These are phyloP conservation scores for Ceratosolen fusciceps DNA, from an alignment of 1,140 invertebrate species.

Conservation along the genomic window DNA sequence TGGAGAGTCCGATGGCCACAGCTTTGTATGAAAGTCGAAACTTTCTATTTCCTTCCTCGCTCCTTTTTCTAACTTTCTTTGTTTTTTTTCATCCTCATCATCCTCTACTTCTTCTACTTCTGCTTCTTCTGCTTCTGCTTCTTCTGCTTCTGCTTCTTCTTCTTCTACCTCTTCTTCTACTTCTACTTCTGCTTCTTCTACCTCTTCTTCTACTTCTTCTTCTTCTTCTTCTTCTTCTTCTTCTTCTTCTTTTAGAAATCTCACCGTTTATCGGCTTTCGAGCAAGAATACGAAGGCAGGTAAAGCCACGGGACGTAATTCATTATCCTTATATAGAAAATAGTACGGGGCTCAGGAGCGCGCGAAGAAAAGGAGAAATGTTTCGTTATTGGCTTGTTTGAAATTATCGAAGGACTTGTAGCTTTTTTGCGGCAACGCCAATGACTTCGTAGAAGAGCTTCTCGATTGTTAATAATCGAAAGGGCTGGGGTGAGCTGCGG, in stretches of 20 bases:
- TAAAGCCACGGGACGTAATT: slow-evolving; percentile 10
- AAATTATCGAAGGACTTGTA: slow-evolving; percentile 13
- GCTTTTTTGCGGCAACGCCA: slow-evolving; percentile 9
- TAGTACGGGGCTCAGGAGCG: slow-evolving; percentile 3
- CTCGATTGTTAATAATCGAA: background rate
- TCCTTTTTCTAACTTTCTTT: slow-evolving; percentile 1
- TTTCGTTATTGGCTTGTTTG: slow-evolving; percentile 5
- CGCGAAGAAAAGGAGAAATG: slow-evolving; percentile 19
- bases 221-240: background rate
- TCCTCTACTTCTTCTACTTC: too few relatives aligned
- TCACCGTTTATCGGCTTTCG: slow-evolving; percentile 23
- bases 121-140: too few relatives aligned
- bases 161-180: too few relatives aligned
- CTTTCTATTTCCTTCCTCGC: slow-evolving; percentile 18
- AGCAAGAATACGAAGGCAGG: background rate
- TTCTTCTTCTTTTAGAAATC: background rate
- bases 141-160: too few relatives aligned
- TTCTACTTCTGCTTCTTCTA: background rate
- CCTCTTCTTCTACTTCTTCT: background rate
- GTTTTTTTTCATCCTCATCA: too few relatives aligned
- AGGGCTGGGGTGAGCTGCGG: background rate
- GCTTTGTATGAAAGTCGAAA: slow-evolving; percentile 29
- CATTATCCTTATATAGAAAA: slow-evolving; percentile 22
- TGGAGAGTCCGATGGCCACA: slow-evolving; percentile 15
- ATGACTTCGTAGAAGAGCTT: background rate